phyloP scores from a whole-genome alignment of 2,797 vertebrate genomes.

The Thaleichthys pacificus region DNA sequence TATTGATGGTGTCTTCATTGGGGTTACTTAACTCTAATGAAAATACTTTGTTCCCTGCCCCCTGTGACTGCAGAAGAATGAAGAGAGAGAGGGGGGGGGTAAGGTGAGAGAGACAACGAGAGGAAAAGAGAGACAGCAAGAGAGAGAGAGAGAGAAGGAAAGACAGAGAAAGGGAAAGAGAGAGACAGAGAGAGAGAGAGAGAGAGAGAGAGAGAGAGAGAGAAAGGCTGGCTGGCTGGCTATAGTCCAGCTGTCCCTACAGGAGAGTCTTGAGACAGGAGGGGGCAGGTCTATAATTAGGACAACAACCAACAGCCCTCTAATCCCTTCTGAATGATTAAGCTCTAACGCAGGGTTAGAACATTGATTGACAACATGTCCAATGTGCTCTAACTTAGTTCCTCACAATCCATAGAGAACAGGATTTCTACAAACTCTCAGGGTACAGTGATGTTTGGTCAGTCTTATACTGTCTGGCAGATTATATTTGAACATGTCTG shows the following conservation, averaged over 20 bases:
- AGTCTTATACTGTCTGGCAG: too few relatives aligned
- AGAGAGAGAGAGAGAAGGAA: not conserved
- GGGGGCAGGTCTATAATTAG: slow-evolving; percentile 73
- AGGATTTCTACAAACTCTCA: too few relatives aligned
- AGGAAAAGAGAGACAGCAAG: too few relatives aligned
- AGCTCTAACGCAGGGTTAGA: slow-evolving; percentile 61
- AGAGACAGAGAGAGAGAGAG: slow-evolving; percentile 16
- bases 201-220: not conserved
- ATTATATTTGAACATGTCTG: too few relatives aligned
- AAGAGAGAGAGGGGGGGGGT: not conserved
- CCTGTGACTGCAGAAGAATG: slow-evolving; percentile 15
- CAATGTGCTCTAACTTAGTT: slow-evolving; percentile 32
- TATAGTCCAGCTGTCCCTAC: slow-evolving; percentile 43
- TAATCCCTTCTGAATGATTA: slow-evolving; percentile 72
- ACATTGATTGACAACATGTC: slow-evolving; percentile 46
- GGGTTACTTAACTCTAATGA: slow-evolving; percentile 56
- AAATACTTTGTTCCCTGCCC: slow-evolving; percentile 56
- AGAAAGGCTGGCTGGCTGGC: not conserved
- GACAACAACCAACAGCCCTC: slow-evolving; percentile 64
- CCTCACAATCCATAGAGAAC: slow-evolving; percentile 33
- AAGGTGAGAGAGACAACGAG: not conserved
- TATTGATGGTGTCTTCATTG: slow-evolving; percentile 70
- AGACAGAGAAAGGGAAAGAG: slow-evolving; percentile 7
- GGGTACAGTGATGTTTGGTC: too few relatives aligned
- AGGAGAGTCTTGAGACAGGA: slow-evolving; percentile 40